A percentile compares a stretch with the other conserved stretches of the same genome.
phyloP scores from a whole-genome alignment of 64 coral and sea anemone genomes.

The Dendronephthya gigantea region DNA sequence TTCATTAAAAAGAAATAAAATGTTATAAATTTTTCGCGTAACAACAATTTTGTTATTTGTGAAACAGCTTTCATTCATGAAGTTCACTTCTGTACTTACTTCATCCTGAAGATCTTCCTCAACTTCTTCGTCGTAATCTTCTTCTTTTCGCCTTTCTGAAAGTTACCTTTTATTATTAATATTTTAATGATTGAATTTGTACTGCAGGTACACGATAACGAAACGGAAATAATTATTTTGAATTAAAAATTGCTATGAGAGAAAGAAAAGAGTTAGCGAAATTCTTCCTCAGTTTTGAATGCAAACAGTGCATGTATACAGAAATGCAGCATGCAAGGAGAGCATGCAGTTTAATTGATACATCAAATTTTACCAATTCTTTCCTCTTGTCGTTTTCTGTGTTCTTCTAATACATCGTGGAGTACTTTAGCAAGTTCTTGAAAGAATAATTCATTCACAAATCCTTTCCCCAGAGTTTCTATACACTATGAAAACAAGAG shows the following conservation, averaged over 20 bases:
- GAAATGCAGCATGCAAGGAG: too few species aligned
- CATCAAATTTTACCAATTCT: constrained; percentile 63
- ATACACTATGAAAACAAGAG: constrained; percentile 34
- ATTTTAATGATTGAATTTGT: too few species aligned
- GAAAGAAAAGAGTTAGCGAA: too few species aligned
- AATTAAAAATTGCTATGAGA: too few species aligned
- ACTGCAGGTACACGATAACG: too few species aligned
- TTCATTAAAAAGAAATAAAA: too few species aligned
- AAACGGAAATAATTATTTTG: too few species aligned
- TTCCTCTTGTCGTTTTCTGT: constrained; percentile 75
- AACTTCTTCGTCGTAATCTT: constrained; percentile 99
- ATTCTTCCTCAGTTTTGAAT: too few species aligned
- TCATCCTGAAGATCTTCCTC: constrained; percentile 96
- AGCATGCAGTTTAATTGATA: too few species aligned
- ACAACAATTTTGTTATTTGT: background rate
- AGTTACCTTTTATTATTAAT: background rate
- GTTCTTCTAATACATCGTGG: constrained; percentile 67
- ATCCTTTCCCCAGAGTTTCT: constrained; percentile 81
- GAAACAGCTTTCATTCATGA: background rate
- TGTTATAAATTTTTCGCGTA: too few species aligned
- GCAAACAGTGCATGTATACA: too few species aligned
- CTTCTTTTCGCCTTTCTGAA: constrained; percentile 88
- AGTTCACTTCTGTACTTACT: constrained; percentile 45
- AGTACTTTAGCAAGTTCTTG: constrained; percentile 55
- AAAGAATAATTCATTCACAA: constrained; percentile 63